Percentiles rank a stretch among this genome's conserved stretches.
Evolutionary conservation across 2,888 invertebrate species (phyloP).

Genomic region (Tenthredo notha): DNA sequence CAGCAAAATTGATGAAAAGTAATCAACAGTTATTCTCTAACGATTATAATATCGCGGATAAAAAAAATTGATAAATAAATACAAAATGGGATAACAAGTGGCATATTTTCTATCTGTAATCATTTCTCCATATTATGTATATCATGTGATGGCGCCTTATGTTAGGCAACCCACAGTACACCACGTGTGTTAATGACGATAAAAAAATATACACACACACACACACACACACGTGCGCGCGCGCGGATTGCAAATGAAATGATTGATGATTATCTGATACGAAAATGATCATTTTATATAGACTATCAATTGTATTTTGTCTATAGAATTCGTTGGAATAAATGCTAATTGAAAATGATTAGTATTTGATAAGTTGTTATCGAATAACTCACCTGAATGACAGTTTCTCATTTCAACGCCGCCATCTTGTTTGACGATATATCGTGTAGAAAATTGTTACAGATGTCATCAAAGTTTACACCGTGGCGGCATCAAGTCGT

Average conservation of each 20-base stretch:
- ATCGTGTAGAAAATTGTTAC: not conserved
- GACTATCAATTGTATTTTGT: not conserved
- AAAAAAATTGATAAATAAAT: slow-evolving; percentile 42
- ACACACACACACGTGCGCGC: no score
- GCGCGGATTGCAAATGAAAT: not conserved
- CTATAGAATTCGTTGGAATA: not conserved
- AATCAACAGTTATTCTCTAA: slow-evolving; percentile 57
- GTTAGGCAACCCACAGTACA: not conserved
- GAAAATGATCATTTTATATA: not conserved
- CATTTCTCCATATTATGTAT: not conserved
- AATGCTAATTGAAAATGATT: not conserved
- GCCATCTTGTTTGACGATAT: slow-evolving; percentile 8
- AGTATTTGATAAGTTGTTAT: not conserved
- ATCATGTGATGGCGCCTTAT: not conserved
- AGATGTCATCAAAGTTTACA: not conserved
- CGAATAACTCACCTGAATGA: slow-evolving; percentile 39
- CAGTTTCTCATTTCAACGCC: not conserved
- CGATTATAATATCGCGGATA: not conserved
- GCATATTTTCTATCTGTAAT: not conserved
- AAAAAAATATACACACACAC: not conserved
- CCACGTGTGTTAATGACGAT: not conserved
- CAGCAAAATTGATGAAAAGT: slow-evolving; percentile 59
- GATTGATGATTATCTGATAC: not conserved
- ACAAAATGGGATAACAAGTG: not conserved
- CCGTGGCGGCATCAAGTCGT: not conserved